Evolutionary conservation across 1,140 invertebrate genomes (phyloP), one percentile per base, ranked within the genome.

Genomic region (Oedothorax gibbosus): DNA sequence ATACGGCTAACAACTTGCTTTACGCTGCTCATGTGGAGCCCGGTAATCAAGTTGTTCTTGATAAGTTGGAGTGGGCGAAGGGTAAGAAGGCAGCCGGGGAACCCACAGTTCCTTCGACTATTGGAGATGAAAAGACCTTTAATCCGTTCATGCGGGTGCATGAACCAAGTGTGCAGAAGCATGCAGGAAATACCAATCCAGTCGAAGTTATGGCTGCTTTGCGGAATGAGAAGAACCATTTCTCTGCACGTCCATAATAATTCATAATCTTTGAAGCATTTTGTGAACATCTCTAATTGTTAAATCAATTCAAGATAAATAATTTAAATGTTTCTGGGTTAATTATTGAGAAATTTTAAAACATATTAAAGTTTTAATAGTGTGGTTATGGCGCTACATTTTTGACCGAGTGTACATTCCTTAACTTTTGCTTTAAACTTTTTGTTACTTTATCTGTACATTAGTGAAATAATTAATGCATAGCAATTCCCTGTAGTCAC

Each of bases 1-100:
- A 99, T 89, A 96, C 97, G 0, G 89, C 95, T 10, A 93, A 93
- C 87, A 99, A 99, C 91, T 91, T 99, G 64, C 94, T 94, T 87
- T 99, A 97, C 92, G 97, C 95, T 0, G 88, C 92, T 14, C 92
- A 93, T 88, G 95, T 99, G 2, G 98, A 99, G 89, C 95, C 96
- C 0, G 88, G 93, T 2, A 99, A 98, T 91, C 80, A 91, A 71
- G 90, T 92, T 35, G 92, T 98, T 65, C 88, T 62, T 15, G 35
- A 72, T n/a, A 91, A 89, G 83, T 66, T 91, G 49, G 76, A 86
- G 2, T 90, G 90, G 89, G 89, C 90, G 21, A n/a, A 87, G 87
- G 88, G 5, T 20, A 86, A 73, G 56, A 64, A 35, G n/a, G 14
- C 6, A 11, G 50, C 77, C 15, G 72, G 85, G 2, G 75, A 86